Evolutionary conservation across 2,888 invertebrate genomes (phyloP), one percentile per base, ranked within the genome.

Genomic region (Oasisia sp.): DNA sequence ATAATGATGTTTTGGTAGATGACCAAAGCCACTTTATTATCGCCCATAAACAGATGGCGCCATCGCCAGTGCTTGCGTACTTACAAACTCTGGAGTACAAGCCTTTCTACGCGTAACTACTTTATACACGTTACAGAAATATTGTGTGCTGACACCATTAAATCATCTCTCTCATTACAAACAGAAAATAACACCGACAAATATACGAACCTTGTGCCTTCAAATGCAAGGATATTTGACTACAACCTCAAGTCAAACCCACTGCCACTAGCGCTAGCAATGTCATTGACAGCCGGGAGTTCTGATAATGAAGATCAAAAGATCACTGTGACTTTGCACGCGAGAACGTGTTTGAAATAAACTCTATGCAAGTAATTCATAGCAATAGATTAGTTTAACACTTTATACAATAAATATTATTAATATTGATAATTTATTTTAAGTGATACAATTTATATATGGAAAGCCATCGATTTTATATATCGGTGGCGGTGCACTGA

Each of bases 241-340:
- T 19, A 19, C 74, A 74, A 74, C 0, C 56, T 19, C 56, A 56
- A 56, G 74, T 27, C 27, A 74, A 74, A 27, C 27, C 74, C 74
- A 74, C 19, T 74, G 74, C 2, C 27, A 74, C n/a, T 7, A 7
- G 19, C 74, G 27, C n/a, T 7, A 7, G 19, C 74, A 74, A 74
- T 74, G 74, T 74, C 74, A 74, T 74, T 74, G 74, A 74, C 74
- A 74, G 74, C n/a, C 74, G 74, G 74, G 74, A 27, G 27, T 74
- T 74, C 74, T 74, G 74, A 74, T 74, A 74, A 74, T 74, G 74
- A 74, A 74, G 74, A 74, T 74, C 74, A 74, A 74, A 74, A 74
- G 74, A 74, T 27, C 74, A 74, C 14, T 74, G 74, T 74, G 19
- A 74, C 19, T 74, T 74, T 74, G 27, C 74, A 74, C 74, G 27